Conservation (phyloP, 2,797 vertebrate genomes). For the Odontamblyopus rebecca region DNA sequence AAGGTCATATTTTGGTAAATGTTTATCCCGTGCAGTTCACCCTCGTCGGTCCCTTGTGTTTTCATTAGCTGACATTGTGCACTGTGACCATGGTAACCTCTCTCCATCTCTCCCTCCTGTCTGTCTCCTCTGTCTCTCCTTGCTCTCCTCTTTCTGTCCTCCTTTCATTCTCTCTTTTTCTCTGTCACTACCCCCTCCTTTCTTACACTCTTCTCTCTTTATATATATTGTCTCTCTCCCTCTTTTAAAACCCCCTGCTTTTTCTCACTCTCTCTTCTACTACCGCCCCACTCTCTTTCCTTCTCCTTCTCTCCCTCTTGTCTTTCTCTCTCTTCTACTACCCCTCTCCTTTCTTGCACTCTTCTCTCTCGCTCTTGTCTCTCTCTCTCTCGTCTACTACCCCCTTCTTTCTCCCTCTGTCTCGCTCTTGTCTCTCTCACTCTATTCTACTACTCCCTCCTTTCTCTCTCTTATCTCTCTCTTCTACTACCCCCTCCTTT, state of each 20-base stretch:
- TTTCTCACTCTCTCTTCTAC: too few species aligned
- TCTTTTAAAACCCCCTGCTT: too few species aligned
- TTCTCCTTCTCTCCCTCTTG: not conserved
- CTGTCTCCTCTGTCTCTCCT: not conserved
- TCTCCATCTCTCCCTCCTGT: constrained; percentile 7
- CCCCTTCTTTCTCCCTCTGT: too few species aligned
- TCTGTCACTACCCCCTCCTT: not conserved
- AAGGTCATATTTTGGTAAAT: constrained; percentile 14
- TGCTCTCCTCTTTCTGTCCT: not conserved
- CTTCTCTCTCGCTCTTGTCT: too few species aligned
- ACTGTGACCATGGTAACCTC: constrained; percentile 62
- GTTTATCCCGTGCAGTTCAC: constrained; percentile 29
- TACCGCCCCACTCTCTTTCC: too few species aligned
- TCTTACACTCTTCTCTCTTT: too few species aligned
- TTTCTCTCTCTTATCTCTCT: too few species aligned
- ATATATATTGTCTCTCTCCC: too few species aligned
- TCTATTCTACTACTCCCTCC: too few species aligned
- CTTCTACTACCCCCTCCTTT: not conserved
- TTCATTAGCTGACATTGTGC: constrained; percentile 54
- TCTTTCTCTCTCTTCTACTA: not conserved
- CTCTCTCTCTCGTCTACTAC: too few species aligned
- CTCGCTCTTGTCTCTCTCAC: not conserved
- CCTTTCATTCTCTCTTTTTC: not conserved
- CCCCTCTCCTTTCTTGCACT: not conserved
- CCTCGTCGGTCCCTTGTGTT: constrained; percentile 55